These are phyloP conservation scores for Oryzias woworae DNA, from an alignment of 2,113 vertebrate species.

Conservation along the genomic window DNA sequence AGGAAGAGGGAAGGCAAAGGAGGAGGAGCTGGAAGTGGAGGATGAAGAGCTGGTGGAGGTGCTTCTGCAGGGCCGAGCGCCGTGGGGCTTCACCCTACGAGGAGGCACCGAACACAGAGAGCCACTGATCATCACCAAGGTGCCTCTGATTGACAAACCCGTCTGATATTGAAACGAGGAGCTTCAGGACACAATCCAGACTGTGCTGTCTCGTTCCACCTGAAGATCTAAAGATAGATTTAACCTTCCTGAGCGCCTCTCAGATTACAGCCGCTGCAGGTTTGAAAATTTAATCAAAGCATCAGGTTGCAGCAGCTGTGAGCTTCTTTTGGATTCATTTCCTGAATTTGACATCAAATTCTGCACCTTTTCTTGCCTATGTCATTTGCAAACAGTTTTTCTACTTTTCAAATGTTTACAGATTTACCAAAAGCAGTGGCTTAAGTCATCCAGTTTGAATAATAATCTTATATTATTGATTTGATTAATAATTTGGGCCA, in stretches of 20 bases:
- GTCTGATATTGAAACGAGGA: too few relatives aligned
- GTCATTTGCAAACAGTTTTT: too few relatives aligned
- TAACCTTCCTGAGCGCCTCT: too few relatives aligned
- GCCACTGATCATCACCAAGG: constrained; percentile 89
- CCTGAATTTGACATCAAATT: neutral
- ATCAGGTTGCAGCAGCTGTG: constrained; percentile 36
- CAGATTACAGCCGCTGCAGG: constrained; percentile 7
- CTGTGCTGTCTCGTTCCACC: too few relatives aligned
- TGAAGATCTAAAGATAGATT: too few relatives aligned
- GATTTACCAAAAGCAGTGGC: too few relatives aligned
- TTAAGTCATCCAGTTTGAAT: too few relatives aligned
- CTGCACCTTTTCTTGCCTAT: too few relatives aligned
- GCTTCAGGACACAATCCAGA: too few relatives aligned
- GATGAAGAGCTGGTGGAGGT: constrained; percentile 50
- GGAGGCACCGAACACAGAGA: constrained; percentile 87
- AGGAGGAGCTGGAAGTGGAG: constrained; percentile 2
- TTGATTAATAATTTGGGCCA: too few relatives aligned
- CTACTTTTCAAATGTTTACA: too few relatives aligned
- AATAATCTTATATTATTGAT: too few relatives aligned
- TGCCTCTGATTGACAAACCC: constrained; percentile 23
- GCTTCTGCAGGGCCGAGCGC: constrained; percentile 70
- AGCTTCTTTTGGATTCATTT: neutral
- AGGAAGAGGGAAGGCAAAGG: neutral
- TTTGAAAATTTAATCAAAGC: constrained; percentile 54
- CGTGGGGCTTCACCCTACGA: constrained; percentile 90